These are phyloP conservation scores for Myrmecophaga tridactyla DNA, from an alignment of 2,113 vertebrate species.

Conservation along the genomic window DNA sequence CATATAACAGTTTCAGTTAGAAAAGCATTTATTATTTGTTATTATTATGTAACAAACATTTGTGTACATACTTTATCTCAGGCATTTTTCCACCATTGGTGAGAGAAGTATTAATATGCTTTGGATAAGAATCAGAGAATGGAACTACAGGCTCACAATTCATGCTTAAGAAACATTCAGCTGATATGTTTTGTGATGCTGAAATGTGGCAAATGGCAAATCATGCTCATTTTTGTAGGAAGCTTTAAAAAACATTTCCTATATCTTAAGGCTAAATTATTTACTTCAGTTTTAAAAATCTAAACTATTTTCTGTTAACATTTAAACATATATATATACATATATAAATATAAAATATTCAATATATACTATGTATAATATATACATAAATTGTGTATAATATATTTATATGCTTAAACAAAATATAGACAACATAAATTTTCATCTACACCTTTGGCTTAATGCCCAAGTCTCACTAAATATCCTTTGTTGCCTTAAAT, in stretches of 20 bases:
- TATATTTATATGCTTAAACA: background rate
- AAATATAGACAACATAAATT: background rate
- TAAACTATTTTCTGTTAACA: background rate
- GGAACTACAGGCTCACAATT: background rate
- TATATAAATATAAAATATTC: background rate
- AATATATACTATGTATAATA: background rate
- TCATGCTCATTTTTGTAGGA: background rate
- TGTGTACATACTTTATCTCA: background rate
- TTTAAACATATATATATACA: background rate
- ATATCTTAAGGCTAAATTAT: background rate
- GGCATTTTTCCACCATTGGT: background rate
- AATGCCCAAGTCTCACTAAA: background rate
- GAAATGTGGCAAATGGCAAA: background rate
- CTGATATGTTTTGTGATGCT: background rate
- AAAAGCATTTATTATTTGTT: background rate
- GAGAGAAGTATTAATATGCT: background rate
- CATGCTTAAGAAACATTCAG: background rate
- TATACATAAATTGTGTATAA: background rate
- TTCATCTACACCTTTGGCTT: background rate
- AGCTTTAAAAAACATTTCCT: background rate
- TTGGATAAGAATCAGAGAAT: constrained; percentile 6
- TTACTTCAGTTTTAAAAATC: background rate
- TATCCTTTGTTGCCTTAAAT: background rate
- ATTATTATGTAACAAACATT: background rate
- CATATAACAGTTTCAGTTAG: background rate